Conservation (phyloP, 2,888 invertebrate species). For the Plagiodera versicolora region DNA sequence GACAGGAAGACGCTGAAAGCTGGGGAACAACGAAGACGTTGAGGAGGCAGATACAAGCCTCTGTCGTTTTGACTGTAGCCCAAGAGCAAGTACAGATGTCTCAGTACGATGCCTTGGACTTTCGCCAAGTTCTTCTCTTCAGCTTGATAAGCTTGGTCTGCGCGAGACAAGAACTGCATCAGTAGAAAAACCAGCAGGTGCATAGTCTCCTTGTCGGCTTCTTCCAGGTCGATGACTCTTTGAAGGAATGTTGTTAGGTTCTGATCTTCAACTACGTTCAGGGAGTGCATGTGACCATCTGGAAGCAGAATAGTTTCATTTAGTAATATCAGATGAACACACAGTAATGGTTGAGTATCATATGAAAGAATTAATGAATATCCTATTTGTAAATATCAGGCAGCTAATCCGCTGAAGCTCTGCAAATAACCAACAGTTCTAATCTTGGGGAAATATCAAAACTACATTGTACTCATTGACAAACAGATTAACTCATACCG, state of each 20-base stretch:
- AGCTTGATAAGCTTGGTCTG: conserved; percentile 79
- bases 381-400: too few species aligned
- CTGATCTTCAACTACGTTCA: conserved; percentile 79
- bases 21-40: conserved; percentile 83
- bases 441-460: too few species aligned
- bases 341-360: too few species aligned
- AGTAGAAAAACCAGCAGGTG: conserved; percentile 92
- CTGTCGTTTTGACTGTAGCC: conserved; percentile 93
- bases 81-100: conserved; percentile 87
- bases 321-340: neutral
- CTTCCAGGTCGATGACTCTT: conserved; percentile 89
- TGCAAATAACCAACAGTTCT: too few species aligned
- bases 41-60: conserved; percentile 88
- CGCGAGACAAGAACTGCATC: conserved; percentile 91
- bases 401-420: too few species aligned
- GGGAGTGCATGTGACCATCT: conserved; percentile 84
- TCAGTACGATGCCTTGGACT: conserved; percentile 83
- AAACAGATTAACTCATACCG: too few species aligned
- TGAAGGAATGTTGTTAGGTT: conserved; percentile 79
- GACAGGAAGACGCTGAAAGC: conserved; percentile 96
- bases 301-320: conserved; percentile 37
- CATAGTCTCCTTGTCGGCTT: conserved; percentile 93
- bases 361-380: too few species aligned
- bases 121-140: conserved; percentile 82
- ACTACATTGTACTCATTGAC: too few species aligned